Evolutionary conservation across 2,797 vertebrate species (phyloP).

Genomic region (Pangasius krempfi): DNA sequence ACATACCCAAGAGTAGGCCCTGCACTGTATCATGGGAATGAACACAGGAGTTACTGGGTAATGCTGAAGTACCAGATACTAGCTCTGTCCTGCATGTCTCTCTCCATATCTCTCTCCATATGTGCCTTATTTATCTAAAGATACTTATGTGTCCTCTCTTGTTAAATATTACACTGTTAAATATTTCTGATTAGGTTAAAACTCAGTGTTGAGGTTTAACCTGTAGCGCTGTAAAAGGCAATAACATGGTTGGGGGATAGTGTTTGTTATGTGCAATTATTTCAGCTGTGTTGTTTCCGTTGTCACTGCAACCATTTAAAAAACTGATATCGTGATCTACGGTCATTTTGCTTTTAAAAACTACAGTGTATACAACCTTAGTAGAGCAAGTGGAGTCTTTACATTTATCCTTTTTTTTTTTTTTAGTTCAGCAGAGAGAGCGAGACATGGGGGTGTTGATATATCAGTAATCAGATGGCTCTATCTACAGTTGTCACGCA

Average conservation of each 20-base stretch:
- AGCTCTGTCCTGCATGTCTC: constrained; percentile 10
- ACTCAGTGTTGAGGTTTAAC: too few species aligned
- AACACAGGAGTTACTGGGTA: constrained; percentile 35
- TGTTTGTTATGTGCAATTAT: background rate
- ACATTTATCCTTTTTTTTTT: constrained; percentile 41
- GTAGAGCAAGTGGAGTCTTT: constrained; percentile 15
- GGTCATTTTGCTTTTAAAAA: background rate
- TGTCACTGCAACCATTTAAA: background rate
- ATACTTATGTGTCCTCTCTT: background rate
- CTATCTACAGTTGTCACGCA: constrained; percentile 69
- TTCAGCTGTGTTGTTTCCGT: background rate
- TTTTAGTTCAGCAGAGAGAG: constrained; percentile 24
- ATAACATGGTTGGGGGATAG: background rate
- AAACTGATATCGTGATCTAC: background rate
- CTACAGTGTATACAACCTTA: background rate
- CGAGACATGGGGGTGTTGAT: constrained; percentile 16
- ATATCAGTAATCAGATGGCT: constrained; percentile 64
- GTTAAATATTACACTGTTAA: constrained; percentile 9
- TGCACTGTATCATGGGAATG: constrained; percentile 21
- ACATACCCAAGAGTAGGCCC: constrained; percentile 44
- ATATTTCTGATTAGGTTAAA: constrained; percentile 13
- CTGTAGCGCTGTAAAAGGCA: background rate
- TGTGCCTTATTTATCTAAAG: background rate
- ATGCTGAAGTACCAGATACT: constrained; percentile 28
- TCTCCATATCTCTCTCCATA: background rate